Evolutionary conservation across 92 coral and sea anemone genomes (phyloP).

Genomic region (Umimayanthus kanabou): DNA sequence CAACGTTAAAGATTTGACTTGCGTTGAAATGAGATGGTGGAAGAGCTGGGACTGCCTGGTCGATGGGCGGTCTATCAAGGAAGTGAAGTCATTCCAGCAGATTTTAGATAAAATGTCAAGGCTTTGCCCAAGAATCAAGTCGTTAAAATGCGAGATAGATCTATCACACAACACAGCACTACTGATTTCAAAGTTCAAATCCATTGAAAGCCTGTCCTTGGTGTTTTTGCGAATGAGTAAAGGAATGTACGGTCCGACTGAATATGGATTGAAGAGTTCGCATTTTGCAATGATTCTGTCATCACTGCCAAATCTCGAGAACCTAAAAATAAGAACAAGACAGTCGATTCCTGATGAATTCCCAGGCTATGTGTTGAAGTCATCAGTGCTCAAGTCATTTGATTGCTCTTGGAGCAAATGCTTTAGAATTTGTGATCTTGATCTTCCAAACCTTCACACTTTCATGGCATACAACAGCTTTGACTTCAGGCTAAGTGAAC

Average conservation of each 20-base stretch:
- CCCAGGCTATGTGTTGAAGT: slow-evolving; percentile 55
- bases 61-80: background rate
- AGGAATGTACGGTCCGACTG: background rate
- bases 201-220: slow-evolving; percentile 51
- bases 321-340: slow-evolving; percentile 55
- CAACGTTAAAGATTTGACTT: slow-evolving; percentile 48
- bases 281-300: slow-evolving; percentile 48
- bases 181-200: slow-evolving; percentile 45
- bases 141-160: slow-evolving; percentile 54
- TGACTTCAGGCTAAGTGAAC: slow-evolving; percentile 31
- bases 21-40: slow-evolving; percentile 54
- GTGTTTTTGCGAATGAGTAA: slow-evolving; percentile 25
- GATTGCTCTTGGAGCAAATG: slow-evolving; percentile 62
- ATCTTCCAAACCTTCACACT: slow-evolving; percentile 64
- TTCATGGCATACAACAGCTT: slow-evolving; percentile 42
- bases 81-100: slow-evolving; percentile 35
- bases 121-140: slow-evolving; percentile 41
- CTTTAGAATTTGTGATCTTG: slow-evolving; percentile 42
- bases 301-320: slow-evolving; percentile 48
- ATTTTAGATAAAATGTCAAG: slow-evolving; percentile 36
- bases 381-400: slow-evolving; percentile 56
- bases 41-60: slow-evolving; percentile 11
- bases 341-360: slow-evolving; percentile 38
- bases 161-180: slow-evolving; percentile 54
- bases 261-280: background rate